Base-by-base conservation (phyloP, 1,140 invertebrate genomes). In the Zaprionus kolodkinae region DNA sequence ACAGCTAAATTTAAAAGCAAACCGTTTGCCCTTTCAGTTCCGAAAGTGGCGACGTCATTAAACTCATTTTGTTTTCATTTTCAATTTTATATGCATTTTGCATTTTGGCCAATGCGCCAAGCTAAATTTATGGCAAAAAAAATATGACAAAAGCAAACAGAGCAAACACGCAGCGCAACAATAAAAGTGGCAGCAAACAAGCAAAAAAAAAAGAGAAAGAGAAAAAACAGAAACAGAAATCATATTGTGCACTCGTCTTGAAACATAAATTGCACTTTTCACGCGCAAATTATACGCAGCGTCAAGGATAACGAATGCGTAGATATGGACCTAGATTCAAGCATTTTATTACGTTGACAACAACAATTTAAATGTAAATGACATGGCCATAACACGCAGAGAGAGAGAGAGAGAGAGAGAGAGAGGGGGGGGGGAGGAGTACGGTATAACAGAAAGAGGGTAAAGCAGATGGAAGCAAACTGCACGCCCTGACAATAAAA, bases 291-390 rank as follows among this genome's bases (percentile, higher is more conserved):
- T 81, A 63, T 63, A 74, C 67, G 67, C 21, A 45, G 65, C 2
- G 55, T 55, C 88, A 91, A 91, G 88, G 88, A 91, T 87, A 87
- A 80, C 72, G 70, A 91, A 77, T 91, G 88, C 88, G 88, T 91
- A 91, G 88, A 91, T 88, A 88, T 91, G 88, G 88, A 91, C 88
- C 88, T 91, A 91, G 88, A 91, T 91, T 80, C 79, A 66, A 50
- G 75, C 72, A 91, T 91, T 91, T 91, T 88, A 88, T 89, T 81
- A 69, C 81, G 75, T 65, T 60, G 85, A 81, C 77, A 87, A 78
- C 80, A 85, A 72, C 81, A 79, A 85, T 89, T 88, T 84, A 71
- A 88, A 84, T 78, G 71, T 57, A 86, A 86, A 78, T 72, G 76
- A 79, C 82, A 86, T 70, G 76, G 63, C 62, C 74, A 82, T 61